Percentiles rank a stretch among this genome's conserved stretches.
Evolutionary conservation across 2,113 vertebrate species (phyloP).

Genomic region (Lichenostomus cassidix): DNA sequence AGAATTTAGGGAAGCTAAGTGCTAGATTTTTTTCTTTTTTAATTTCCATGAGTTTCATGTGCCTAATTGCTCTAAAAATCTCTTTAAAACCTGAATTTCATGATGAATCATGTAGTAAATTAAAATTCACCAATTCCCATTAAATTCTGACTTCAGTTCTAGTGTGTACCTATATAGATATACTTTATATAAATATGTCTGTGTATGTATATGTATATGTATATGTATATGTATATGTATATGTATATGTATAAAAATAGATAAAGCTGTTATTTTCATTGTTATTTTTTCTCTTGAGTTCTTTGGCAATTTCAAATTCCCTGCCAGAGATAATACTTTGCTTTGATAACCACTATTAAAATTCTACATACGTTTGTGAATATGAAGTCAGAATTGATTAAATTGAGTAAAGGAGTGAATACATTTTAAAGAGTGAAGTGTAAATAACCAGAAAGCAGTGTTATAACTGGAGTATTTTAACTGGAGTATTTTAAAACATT

Average conservation of each 20-base stretch:
- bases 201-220: neutral
- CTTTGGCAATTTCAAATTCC: neutral
- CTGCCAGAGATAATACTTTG: neutral
- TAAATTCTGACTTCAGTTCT: neutral
- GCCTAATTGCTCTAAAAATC: neutral
- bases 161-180: neutral
- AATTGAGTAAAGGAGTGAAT: neutral
- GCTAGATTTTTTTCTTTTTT: neutral
- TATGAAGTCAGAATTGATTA: neutral
- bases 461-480: neutral
- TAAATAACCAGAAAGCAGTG: neutral
- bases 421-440: neutral
- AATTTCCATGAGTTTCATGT: neutral
- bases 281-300: neutral
- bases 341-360: neutral
- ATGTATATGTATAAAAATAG: neutral
- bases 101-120: neutral
- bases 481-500: neutral
- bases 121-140: neutral
- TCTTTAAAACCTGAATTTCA: neutral
- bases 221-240: neutral
- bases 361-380: neutral
- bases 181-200: neutral
- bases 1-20: neutral
- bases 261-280: neutral